Conservation (phyloP, 2,797 vertebrate genomes). For the Nannoperca australis region DNA sequence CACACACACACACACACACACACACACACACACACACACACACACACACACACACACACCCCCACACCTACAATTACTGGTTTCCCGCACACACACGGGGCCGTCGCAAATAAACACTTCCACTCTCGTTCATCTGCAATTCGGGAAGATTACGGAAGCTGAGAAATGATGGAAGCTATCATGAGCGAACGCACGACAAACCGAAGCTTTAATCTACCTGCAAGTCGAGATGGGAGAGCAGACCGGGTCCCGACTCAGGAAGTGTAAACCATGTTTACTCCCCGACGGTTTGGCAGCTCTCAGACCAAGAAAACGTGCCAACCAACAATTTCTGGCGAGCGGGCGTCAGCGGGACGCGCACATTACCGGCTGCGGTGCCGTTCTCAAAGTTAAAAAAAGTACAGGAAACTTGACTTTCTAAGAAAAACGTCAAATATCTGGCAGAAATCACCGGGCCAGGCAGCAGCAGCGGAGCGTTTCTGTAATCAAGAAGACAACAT, state of each 20-base stretch:
- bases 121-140: constrained; percentile 17
- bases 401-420: background rate
- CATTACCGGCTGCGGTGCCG: background rate
- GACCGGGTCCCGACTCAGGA: background rate
- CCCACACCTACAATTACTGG: background rate
- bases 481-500: background rate
- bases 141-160: constrained; percentile 1
- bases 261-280: background rate
- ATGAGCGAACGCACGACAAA: background rate
- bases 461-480: background rate
- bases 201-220: constrained; percentile 6
- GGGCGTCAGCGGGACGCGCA: background rate
- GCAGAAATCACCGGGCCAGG: background rate
- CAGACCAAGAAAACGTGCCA: background rate
- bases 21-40: constrained; percentile 8
- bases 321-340: background rate
- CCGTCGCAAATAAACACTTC: constrained; percentile 13
- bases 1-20: constrained; percentile 16
- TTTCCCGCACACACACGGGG: background rate
- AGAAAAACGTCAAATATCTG: background rate
- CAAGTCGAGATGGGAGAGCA: background rate
- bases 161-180: background rate
- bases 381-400: background rate
- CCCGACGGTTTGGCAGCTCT: background rate
- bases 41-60: constrained; percentile 13